These are phyloP conservation scores for Lindbergichthys nudifrons DNA, from an alignment of 2,797 vertebrate species.

Conservation along the genomic window DNA sequence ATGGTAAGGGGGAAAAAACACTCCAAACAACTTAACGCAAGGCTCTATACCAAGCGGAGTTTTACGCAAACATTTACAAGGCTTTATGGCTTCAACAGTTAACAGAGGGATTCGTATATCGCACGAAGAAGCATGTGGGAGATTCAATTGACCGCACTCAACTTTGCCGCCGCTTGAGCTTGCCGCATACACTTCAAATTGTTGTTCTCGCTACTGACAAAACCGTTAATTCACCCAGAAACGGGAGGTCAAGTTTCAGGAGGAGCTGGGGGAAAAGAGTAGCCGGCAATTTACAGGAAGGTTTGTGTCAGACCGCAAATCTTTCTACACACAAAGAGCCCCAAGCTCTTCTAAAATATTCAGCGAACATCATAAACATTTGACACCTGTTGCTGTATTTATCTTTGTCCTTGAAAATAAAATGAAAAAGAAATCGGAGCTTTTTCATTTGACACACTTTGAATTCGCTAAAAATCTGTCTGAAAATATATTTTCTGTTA, in stretches of 20 bases:
- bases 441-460: not conserved
- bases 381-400: slow-evolving; percentile 61
- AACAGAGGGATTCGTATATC: slow-evolving; percentile 45
- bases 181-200: slow-evolving; percentile 72
- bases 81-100: slow-evolving; percentile 32
- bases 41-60: slow-evolving; percentile 21
- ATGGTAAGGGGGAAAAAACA: too few relatives aligned
- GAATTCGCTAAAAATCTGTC: not conserved
- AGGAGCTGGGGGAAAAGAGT: slow-evolving; percentile 35
- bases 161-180: slow-evolving; percentile 73
- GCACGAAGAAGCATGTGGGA: slow-evolving; percentile 61
- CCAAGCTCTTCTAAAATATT: slow-evolving; percentile 9
- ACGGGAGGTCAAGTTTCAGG: slow-evolving; percentile 77
- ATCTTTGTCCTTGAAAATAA: not conserved
- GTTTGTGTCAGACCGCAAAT: slow-evolving; percentile 49
- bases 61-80: slow-evolving; percentile 46
- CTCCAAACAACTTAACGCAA: not conserved
- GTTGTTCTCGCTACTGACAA: slow-evolving; percentile 78
- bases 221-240: slow-evolving; percentile 81
- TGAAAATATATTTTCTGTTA: not conserved
- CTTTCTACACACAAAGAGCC: slow-evolving; percentile 29
- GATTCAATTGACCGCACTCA: slow-evolving; percentile 78
- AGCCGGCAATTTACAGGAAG: slow-evolving; percentile 49
- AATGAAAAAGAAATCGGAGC: not conserved
- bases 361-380: slow-evolving; percentile 1